phyloP scores from a whole-genome alignment of 2,113 vertebrate genomes.

The Antechinus flavipes region DNA sequence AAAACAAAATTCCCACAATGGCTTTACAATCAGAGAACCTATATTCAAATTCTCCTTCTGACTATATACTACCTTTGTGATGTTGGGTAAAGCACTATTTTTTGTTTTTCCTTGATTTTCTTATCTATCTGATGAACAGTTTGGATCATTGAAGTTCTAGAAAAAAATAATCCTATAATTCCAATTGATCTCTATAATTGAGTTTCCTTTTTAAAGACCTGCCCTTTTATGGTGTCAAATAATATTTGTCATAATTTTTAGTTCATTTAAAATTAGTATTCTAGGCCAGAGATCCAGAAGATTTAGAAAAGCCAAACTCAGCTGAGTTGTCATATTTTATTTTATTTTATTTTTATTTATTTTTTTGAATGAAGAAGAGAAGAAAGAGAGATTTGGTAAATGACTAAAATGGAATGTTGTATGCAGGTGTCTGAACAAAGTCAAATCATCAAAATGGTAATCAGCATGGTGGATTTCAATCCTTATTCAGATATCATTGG shows the following conservation, averaged over 20 bases:
- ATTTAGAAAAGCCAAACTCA: not conserved
- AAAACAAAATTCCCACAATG: not conserved
- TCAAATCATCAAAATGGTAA: slow-evolving; percentile 3
- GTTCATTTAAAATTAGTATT: not conserved
- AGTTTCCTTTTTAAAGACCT: not conserved
- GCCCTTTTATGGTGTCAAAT: not conserved
- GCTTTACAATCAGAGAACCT: not conserved
- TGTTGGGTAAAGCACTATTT: not conserved
- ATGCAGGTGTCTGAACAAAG: not conserved
- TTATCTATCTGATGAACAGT: not conserved
- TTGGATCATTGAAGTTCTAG: not conserved
- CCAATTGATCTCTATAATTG: not conserved
- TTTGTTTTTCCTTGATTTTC: not conserved
- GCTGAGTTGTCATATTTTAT: not conserved
- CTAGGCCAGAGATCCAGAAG: not conserved
- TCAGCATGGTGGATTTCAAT: not conserved
- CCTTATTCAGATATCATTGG: not conserved
- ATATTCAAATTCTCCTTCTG: not conserved
- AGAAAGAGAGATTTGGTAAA: not conserved
- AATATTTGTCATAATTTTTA: not conserved
- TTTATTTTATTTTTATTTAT: too few relatives aligned
- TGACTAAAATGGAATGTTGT: not conserved
- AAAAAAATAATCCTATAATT: not conserved
- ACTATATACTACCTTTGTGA: not conserved
- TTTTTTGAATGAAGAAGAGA: not conserved